Evolutionary conservation across 1,140 invertebrate species (phyloP).

Genomic region (Octopus bimaculoides): DNA sequence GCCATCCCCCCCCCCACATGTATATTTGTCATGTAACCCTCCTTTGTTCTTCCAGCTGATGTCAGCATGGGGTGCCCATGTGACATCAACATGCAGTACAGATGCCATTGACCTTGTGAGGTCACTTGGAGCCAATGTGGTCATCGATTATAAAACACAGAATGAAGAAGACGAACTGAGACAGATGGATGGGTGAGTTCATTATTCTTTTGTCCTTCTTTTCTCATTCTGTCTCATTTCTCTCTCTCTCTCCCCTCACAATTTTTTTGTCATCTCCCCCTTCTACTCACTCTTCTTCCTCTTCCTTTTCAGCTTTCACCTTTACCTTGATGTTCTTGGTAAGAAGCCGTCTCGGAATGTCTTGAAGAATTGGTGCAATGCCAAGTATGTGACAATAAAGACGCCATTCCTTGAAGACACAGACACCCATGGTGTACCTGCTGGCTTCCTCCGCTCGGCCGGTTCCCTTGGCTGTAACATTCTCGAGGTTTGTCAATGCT

Average conservation of each 20-base stretch:
- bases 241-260: accelerated
- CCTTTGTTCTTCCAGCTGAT: conserved; percentile 60
- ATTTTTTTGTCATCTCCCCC: too few species aligned
- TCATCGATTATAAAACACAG: conserved; percentile 76
- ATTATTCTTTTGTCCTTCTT: background rate
- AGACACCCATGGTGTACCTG: conserved; percentile 72
- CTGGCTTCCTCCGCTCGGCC: conserved; percentile 49
- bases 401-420: conserved; percentile 78
- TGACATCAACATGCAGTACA: conserved; percentile 73
- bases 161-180: conserved; percentile 65
- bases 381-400: conserved; percentile 79
- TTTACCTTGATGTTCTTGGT: conserved; percentile 82
- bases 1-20: too few species aligned
- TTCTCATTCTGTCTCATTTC: background rate
- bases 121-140: conserved; percentile 70
- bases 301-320: conserved; percentile 69
- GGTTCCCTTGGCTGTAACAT: conserved; percentile 36
- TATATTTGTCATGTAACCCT: background rate
- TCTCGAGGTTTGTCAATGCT: background rate
- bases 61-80: conserved; percentile 71
- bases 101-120: conserved; percentile 71
- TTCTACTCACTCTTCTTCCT: background rate
- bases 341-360: conserved; percentile 60
- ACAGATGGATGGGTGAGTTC: conserved; percentile 66
- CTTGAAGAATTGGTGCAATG: conserved; percentile 68